Base-by-base conservation (phyloP, 2,888 invertebrate genomes). In the Dynastes hyllus region DNA sequence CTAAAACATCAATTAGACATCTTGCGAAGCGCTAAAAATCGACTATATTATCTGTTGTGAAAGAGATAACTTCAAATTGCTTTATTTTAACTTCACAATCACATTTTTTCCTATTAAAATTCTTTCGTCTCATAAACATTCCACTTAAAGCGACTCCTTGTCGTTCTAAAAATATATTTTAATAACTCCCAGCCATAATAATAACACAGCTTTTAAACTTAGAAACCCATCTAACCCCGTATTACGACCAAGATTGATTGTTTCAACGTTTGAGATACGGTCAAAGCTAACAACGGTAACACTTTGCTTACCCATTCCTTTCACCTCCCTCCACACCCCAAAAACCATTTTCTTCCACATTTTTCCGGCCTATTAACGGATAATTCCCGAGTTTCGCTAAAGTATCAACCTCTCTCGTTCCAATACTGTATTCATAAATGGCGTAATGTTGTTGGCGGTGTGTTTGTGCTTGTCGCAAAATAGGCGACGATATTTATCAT, bases 161-260 rank as follows among this genome's bases (percentile, higher is more conserved):
- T 6, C 45, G 8, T 8, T 8, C 45, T 45, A 45, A 8, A 45
- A 45, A 45, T 45, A 45, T 8, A 45, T 45, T 45, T 45, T 45
- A 45, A 45, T 45, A 45, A 58, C 22, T 58, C n/a, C 55, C 55
- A 22, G 8, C n/a, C 55, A 22, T 22, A 58, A 58, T 22, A 58
- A 58, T 58, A 58, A 58, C 55, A 58, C 22, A 27, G 22, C 5
- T 9, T 8, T 58, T 58, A 58, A 22, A 27, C 55, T 9, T 58
- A 58, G 8, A 8, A n/a, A 58, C n/a, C 5, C 55, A 58, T 22
- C 16, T 8, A 58, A 58, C 55, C 55, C 9, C n/a, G 5, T 58
- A 58, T 58, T 22, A 58, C 22, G 55, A 58, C 22, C 55, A 58
- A 58, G 55, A 58, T 58, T 58, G 22, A 58, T 58, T 58, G n/a